Base-by-base conservation (phyloP, 2,888 invertebrate species). In the Elmis aenea region DNA sequence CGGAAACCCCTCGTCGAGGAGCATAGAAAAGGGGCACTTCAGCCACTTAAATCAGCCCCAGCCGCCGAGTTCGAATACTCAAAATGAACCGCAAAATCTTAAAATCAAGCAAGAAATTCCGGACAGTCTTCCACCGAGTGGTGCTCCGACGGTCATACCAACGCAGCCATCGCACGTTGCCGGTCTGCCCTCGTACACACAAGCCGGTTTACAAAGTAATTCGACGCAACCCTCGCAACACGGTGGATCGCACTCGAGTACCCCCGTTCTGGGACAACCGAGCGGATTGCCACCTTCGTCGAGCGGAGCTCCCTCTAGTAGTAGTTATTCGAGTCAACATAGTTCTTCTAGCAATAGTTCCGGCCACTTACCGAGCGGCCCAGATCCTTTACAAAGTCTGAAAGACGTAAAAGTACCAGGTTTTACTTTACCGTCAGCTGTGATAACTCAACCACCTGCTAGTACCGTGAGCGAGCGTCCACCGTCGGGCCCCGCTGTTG, bases 331-430 rank as follows among this genome's bases (percentile, higher is more conserved):
- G 8, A 23, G 33, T 2, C 29, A 22, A 5, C 33, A 34, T 5
- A 13, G 15, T 8, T 21, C 30, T 10, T 12, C 22, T 8, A 22
- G 16, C 13, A n/a, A n/a, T n/a, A 5, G 34, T 3, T n/a, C 42
- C 6, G 30, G 13, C 13, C 39, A 36, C 12, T 42, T 46, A 21
- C 34, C 53, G 6, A 48, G 57, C 1, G 57, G 58, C 4, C 50
- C 58, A 3, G 85, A 86, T 70, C 86, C 86, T 2, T 61, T 86
- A 45, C 85, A 86, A 57, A 84, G 84, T 48, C 67, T 86, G 5
- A 83, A 85, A 59, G 85, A 85, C 62, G 85, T 86, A 1, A 85
- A 85, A 72, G 84, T 85, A 5, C 83, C 83, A 21, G 83, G 83
- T 18, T 81, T 79, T 58, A 76, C 79, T 38, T 73, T 77, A 18